Conservation (phyloP, 2,113 vertebrate species). For the Lethenteron camtschaticum region DNA sequence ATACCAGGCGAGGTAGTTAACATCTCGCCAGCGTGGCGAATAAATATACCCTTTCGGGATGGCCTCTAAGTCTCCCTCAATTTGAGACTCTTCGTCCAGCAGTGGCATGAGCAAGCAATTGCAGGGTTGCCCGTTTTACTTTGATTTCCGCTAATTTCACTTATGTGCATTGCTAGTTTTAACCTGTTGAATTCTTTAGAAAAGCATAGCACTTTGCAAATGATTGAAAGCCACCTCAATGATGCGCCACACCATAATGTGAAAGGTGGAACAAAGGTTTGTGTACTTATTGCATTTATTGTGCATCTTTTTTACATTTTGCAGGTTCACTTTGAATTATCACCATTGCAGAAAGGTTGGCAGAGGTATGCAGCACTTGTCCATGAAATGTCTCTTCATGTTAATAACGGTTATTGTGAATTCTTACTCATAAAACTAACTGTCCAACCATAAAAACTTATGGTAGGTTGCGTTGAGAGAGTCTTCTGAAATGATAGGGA, state of each 20-base stretch:
- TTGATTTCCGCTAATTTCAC: no score
- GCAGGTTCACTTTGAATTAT: slow-evolving; percentile 73
- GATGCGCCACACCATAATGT: neutral
- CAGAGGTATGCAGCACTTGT: slow-evolving; percentile 42
- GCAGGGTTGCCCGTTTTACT: no score
- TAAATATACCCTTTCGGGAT: no score
- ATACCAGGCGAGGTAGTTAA: no score
- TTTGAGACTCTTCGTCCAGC: no score
- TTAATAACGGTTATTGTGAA: neutral
- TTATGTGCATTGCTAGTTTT: no score
- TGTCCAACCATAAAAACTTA: neutral
- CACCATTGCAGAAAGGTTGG: slow-evolving; percentile 58
- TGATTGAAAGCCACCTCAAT: neutral
- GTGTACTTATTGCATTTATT: neutral
- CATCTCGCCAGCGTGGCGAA: no score
- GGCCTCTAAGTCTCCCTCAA: no score
- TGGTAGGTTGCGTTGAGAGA: neutral
- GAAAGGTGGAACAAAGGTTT: neutral
- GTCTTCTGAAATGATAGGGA: neutral
- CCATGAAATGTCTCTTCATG: no score
- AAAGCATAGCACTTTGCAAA: neutral
- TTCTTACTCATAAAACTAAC: neutral
- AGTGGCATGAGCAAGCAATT: no score
- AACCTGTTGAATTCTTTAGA: no score
- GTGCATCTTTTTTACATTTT: slow-evolving; percentile 14